Conservation (phyloP, 2,113 vertebrate species). For the Bufo gargarizans region DNA sequence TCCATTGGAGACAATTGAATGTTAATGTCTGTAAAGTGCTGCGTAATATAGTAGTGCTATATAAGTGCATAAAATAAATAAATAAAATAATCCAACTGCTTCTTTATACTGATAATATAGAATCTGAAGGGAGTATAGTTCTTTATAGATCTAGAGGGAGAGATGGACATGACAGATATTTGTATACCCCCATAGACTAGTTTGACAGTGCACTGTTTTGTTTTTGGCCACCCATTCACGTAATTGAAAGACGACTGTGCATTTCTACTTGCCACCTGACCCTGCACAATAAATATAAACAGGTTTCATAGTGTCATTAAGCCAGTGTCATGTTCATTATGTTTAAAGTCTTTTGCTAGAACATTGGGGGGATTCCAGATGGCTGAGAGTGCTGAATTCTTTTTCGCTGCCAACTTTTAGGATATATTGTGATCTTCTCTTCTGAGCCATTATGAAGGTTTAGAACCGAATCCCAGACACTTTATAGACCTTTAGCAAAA, state of each 20-base stretch:
- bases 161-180: not conserved
- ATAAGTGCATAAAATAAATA: too few species aligned
- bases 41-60: too few species aligned
- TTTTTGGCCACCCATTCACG: not conserved
- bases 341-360: constrained; percentile 31
- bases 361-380: constrained; percentile 35
- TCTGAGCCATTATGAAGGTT: constrained; percentile 1
- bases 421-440: constrained; percentile 18
- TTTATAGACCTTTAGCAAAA: not conserved
- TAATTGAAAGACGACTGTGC: not conserved
- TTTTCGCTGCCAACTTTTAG: constrained; percentile 19
- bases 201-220: not conserved
- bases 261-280: constrained; percentile 18
- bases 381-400: constrained; percentile 25
- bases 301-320: constrained; percentile 16
- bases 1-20: too few species aligned
- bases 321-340: constrained; percentile 29
- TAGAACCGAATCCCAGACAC: constrained; percentile 1
- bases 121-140: not conserved
- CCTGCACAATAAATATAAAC: constrained; percentile 36
- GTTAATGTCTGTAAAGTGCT: too few species aligned
- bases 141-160: not conserved
- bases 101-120: not conserved
- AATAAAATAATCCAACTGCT: not conserved
- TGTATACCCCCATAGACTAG: not conserved